Evolutionary conservation across 2,888 invertebrate genomes (phyloP), one percentile per base, ranked within the genome.

Genomic region (Margaritifera margaritifera): DNA sequence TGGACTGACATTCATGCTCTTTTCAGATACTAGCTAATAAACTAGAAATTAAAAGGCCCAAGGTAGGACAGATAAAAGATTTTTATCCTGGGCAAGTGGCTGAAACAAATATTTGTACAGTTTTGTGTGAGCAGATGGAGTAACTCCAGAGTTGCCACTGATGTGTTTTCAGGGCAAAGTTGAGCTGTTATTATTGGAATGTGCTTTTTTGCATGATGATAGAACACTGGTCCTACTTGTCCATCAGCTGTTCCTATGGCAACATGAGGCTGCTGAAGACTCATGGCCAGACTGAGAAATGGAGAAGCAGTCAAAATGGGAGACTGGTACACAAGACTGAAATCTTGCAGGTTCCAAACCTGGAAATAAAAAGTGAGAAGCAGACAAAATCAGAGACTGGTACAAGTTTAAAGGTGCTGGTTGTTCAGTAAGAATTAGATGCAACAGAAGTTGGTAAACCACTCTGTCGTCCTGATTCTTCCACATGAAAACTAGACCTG

Each of bases 241-340:
- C 88, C 88, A 75, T 86, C 87, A 20, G 86, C 80, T 24, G 87
- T 80, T 25, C 87, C 89, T 51, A 88, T 74, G 25, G 85, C 82
- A 62, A 87, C 80, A 24, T 81, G 81, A 18, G 86, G 81, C 22
- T 80, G 73, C 51, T 73, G 56, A 18, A 78, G 75, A 75, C 83
- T 84, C 89, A 89, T 87, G 11, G 83, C 77, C 24, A 89, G 52
- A 68, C 82, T 80, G 56, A 87, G 82, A 57, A 89, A 86, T 5
- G 88, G 86, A 15, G 87, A 86, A 6, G 86, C 80, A 19, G 86
- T 83, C 51, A 88, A 74, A 54, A 88, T 85, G 2, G 82, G 75
- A 20, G 87, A 87, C 75, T 86, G 86, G 76, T 87, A 88, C 11
- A 88, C 74, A 31, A 88, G 70, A 6, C 78, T 75, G 1, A 78